Conservation (phyloP, 2,888 invertebrate genomes). For the Diogma glabrata region DNA sequence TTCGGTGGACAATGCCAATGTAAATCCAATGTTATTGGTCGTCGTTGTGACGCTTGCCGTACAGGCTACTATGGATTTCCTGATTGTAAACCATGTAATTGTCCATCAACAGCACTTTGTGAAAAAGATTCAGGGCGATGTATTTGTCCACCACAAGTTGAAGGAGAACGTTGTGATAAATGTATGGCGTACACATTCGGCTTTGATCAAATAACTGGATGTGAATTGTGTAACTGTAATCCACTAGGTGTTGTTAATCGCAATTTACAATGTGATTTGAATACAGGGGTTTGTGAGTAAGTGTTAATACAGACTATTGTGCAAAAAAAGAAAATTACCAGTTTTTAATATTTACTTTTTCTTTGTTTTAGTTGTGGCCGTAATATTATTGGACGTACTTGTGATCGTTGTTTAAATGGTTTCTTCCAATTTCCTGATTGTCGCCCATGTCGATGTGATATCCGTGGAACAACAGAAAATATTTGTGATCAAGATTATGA, state of each 20-base stretch:
- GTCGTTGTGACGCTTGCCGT: slow-evolving; percentile 62
- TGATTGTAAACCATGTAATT: slow-evolving; percentile 78
- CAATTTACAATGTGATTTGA: slow-evolving; percentile 75
- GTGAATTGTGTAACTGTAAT: slow-evolving; percentile 88
- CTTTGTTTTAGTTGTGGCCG: slow-evolving; percentile 53
- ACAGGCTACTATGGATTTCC: slow-evolving; percentile 95
- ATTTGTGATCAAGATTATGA: slow-evolving; percentile 70
- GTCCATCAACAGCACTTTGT: slow-evolving; percentile 72
- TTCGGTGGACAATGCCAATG: slow-evolving; percentile 97
- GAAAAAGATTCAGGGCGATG: slow-evolving; percentile 68
- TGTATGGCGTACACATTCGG: slow-evolving; percentile 85
- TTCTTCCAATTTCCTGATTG: slow-evolving; percentile 84
- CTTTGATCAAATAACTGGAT: slow-evolving; percentile 87
- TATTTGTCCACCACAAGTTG: slow-evolving; percentile 83
- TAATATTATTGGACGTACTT: slow-evolving; percentile 79
- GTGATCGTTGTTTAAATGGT: slow-evolving; percentile 77
- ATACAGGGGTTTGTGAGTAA: slow-evolving; percentile 75
- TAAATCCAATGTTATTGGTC: slow-evolving; percentile 83
- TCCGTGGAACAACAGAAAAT: slow-evolving; percentile 69
- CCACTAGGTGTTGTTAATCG: slow-evolving; percentile 65
- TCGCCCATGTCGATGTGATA: slow-evolving; percentile 67
- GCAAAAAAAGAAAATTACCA: no score
- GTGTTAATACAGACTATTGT: no score
- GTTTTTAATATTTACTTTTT: slow-evolving; percentile 13
- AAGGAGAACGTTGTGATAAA: slow-evolving; percentile 77